Base-by-base conservation (phyloP, 2,113 vertebrate species). In the Hippolais icterina region DNA sequence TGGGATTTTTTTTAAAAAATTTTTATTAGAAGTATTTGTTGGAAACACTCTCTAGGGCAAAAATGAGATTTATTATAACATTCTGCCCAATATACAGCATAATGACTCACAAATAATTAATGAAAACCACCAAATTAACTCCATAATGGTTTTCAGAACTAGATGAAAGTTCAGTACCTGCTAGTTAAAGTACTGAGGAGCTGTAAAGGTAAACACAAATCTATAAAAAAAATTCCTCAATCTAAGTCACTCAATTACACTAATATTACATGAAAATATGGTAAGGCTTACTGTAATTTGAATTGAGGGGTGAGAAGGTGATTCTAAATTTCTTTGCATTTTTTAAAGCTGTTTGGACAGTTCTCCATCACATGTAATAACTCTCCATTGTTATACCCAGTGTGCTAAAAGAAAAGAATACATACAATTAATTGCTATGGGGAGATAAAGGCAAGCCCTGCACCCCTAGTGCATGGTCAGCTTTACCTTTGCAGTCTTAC, bases 391-490 rank as follows among this genome's bases (percentile, higher is more conserved):
- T 22, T 49, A 42, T 28, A 52, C 6, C 12, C 10, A 29, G 15
- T n/a, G 39, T 35, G 22, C 12, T n/a, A 50, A 37, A 22, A 61
- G 46, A 84, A 81, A 63, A 72, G 11, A 61, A 61, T 28, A 35
- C 5, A 9, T 41, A 27, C 1, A 3, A 24, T 44, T 68, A 54
- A 53, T 60, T 82, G 53, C 35, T 44, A 25, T 24, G 6, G 19
- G 17, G 13, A 77, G 33, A 46, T 63, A 56, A 81, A 50, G 29
- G 25, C 22, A 81, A 47, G 8, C 31, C 12, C 64, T 64, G 33
- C 21, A 57, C 4, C 10, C 5, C 16, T 39, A 33, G 15, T 16
- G 14, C 0, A 0, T n/a, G 19, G 17, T n/a, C 25, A 37, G 11
- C 19, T 68, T 76, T 63, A 77, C 33, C 22, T 77, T 54, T 77